These are phyloP conservation scores for Monopis laevigella DNA, from an alignment of 2,888 invertebrate species.

Conservation along the genomic window DNA sequence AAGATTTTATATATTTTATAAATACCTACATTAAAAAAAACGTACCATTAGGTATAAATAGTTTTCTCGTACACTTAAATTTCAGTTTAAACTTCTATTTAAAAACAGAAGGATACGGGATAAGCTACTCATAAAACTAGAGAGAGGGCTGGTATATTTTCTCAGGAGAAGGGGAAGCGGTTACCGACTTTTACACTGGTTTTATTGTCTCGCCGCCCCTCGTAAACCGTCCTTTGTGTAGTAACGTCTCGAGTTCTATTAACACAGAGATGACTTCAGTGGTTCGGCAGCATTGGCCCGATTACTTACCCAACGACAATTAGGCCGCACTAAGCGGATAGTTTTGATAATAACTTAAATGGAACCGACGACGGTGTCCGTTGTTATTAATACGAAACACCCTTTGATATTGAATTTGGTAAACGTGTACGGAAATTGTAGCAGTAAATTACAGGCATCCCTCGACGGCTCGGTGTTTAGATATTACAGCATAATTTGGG, in stretches of 20 bases:
- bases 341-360: conserved; percentile 57
- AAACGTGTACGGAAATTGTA: conserved; percentile 34
- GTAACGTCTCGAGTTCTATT: conserved; percentile 56
- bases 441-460: conserved; percentile 47
- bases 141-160: conserved; percentile 39
- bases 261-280: conserved; percentile 54
- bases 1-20: no score
- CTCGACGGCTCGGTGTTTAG: conserved; percentile 33
- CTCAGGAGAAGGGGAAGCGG: conserved; percentile 39
- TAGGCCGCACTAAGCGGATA: conserved; percentile 40
- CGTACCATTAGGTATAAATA: no score
- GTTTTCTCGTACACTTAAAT: conserved; percentile 29
- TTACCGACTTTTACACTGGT: conserved; percentile 59
- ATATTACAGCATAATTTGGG: conserved; percentile 39
- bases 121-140: conserved; percentile 49
- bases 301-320: conserved; percentile 36
- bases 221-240: conserved; percentile 50
- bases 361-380: conserved; percentile 37
- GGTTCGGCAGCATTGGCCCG: conserved; percentile 26
- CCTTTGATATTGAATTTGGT: conserved; percentile 54
- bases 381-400: conserved; percentile 42
- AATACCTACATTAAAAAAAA: no score
- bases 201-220: conserved; percentile 55
- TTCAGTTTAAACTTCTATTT: conserved; percentile 29
- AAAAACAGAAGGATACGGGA: conserved; percentile 41